phyloP scores from a whole-genome alignment of 2,888 invertebrate species.

The Archaeoteleia sp. region DNA sequence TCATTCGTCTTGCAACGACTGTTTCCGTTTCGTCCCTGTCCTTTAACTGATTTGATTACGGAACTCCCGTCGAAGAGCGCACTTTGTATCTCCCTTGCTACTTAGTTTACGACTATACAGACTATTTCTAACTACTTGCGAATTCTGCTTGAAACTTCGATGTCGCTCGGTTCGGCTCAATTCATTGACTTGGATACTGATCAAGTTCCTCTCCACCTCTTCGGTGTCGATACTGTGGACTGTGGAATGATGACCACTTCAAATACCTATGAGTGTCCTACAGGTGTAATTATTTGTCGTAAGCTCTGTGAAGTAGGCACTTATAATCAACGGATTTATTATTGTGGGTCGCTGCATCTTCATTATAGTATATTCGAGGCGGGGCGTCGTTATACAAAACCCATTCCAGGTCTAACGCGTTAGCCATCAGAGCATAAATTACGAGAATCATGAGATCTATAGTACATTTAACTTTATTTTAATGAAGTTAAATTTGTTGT shows the following conservation, averaged over 20 bases:
- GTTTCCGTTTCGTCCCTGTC: conserved; percentile 38
- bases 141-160: conserved; percentile 53
- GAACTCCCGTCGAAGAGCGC: conserved; percentile 39
- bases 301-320: background rate
- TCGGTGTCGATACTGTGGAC: conserved; percentile 43
- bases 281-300: conserved; percentile 27
- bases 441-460: no score
- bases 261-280: conserved; percentile 35
- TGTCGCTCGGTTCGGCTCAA: conserved; percentile 49
- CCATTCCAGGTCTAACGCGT: no score
- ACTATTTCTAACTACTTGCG: conserved; percentile 53
- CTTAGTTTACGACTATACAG: conserved; percentile 50
- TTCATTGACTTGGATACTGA: conserved; percentile 51
- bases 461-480: no score
- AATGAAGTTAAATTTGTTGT: no score
- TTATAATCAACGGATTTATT: conserved; percentile 18
- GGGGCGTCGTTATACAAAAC: no score
- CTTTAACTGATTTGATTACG: conserved; percentile 50
- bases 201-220: conserved; percentile 49
- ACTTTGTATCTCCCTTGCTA: conserved; percentile 46
- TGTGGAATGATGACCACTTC: conserved; percentile 35
- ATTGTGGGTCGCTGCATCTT: no score
- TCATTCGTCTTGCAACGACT: conserved; percentile 12
- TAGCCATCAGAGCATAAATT: no score
- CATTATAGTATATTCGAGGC: no score